These are phyloP conservation scores for Osmoderma eremita DNA, from an alignment of 2,888 invertebrate species.

Conservation along the genomic window DNA sequence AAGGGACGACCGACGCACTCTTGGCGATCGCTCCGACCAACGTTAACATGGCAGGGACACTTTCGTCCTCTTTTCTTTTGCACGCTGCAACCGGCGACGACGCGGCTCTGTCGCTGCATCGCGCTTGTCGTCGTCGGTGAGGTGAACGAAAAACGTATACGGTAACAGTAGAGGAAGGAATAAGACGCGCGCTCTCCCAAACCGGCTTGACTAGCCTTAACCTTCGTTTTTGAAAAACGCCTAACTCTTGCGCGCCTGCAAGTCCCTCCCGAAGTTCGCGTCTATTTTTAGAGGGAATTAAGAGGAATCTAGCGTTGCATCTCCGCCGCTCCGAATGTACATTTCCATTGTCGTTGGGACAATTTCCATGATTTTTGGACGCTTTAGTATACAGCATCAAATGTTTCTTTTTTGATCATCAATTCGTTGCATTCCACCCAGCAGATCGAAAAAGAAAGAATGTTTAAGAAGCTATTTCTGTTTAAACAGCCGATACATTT, in stretches of 20 bases:
- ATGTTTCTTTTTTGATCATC: too few species aligned
- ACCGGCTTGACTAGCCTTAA: conserved; percentile 40
- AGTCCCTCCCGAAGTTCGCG: conserved; percentile 38
- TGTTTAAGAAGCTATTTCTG: too few species aligned
- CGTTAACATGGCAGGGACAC: conserved; percentile 16
- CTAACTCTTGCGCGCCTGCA: conserved; percentile 31
- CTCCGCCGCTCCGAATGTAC: conserved; percentile 1
- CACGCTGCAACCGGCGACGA: not conserved
- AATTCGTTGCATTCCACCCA: too few species aligned
- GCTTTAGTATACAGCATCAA: not conserved
- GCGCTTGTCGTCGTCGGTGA: not conserved
- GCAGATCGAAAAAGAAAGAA: too few species aligned
- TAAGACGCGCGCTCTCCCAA: conserved; percentile 30
- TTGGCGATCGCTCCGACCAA: not conserved
- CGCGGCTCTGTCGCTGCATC: not conserved
- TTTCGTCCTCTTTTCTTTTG: conserved; percentile 30
- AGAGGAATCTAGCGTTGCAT: conserved; percentile 23
- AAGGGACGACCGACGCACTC: conserved; percentile 4
- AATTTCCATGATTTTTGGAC: conserved; percentile 14
- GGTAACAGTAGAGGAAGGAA: conserved; percentile 21
- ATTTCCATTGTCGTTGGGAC: conserved; percentile 7
- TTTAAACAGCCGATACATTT: too few species aligned
- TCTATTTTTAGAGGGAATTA: conserved; percentile 41
- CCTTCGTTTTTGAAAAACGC: conserved; percentile 39
- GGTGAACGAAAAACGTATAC: conserved; percentile 27